These are phyloP conservation scores for Lordiphosa mommai DNA, from an alignment of 1,140 invertebrate species.

Conservation along the genomic window DNA sequence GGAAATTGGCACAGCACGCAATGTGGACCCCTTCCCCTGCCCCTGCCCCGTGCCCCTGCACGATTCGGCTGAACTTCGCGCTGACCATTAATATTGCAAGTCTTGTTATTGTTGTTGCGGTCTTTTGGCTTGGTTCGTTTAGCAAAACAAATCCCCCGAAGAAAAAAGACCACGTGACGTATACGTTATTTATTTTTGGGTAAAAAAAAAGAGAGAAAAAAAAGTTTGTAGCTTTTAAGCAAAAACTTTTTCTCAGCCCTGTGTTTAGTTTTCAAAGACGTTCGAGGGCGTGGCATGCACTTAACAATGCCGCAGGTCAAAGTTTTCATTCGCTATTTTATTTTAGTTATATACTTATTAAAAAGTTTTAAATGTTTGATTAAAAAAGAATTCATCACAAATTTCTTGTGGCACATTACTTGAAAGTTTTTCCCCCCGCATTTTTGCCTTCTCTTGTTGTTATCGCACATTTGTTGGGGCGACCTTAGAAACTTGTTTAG, in stretches of 20 bases:
- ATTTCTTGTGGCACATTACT: constrained; percentile 45
- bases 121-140: constrained; percentile 30
- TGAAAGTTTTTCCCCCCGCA: constrained; percentile 27
- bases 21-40: constrained; percentile 6
- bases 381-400: constrained; percentile 67
- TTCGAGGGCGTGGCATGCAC: constrained; percentile 20
- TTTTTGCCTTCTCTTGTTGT: constrained; percentile 24
- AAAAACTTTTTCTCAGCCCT: constrained; percentile 22
- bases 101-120: constrained; percentile 23
- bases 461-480: constrained; percentile 18
- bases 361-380: constrained; percentile 76
- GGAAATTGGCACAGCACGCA: constrained; percentile 40
- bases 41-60: not conserved
- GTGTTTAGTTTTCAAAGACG: constrained; percentile 7
- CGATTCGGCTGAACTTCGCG: constrained; percentile 21
- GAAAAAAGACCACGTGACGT: constrained; percentile 9
- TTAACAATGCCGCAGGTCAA: constrained; percentile 35
- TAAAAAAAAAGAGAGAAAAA: constrained; percentile 27
- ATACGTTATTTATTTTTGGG: constrained; percentile 12
- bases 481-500: constrained; percentile 20
- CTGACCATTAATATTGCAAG: constrained; percentile 56
- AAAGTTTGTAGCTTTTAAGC: constrained; percentile 26
- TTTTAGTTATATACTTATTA: constrained; percentile 59
- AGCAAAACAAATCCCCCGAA: constrained; percentile 30
- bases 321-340: constrained; percentile 40